Conservation (phyloP, 2,888 invertebrate genomes). For the Arctia plantaginis region DNA sequence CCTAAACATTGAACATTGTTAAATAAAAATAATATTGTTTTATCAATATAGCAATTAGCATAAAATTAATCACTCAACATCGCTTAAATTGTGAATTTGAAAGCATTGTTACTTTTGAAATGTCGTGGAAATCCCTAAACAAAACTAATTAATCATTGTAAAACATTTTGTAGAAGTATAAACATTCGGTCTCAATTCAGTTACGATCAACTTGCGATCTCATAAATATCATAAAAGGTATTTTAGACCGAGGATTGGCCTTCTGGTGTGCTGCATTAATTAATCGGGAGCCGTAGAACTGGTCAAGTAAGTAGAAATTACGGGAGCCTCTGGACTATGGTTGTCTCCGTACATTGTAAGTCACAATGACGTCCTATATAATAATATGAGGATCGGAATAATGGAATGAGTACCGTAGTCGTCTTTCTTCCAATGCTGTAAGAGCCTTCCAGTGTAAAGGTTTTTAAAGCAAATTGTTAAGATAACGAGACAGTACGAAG, state of each 20-base stretch:
- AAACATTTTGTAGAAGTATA: neutral
- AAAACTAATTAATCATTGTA: neutral
- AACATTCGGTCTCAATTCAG: too few species aligned
- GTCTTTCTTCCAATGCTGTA: neutral
- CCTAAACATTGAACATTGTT: neutral
- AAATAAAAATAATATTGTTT: neutral
- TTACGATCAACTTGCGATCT: too few species aligned
- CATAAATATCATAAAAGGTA: too few species aligned
- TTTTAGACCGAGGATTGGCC: too few species aligned
- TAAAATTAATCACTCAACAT: neutral
- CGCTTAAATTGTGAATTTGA: neutral
- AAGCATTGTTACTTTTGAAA: neutral
- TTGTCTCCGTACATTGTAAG: neutral
- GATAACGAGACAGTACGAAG: constrained; percentile 26
- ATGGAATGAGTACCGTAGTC: neutral
- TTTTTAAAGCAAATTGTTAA: neutral
- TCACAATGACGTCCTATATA: neutral
- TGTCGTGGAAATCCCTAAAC: neutral
- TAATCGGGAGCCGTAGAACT: neutral
- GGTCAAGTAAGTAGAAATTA: neutral
- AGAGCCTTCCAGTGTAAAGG: neutral
- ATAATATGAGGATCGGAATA: neutral
- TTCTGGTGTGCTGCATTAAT: neutral
- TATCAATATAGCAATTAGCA: neutral
- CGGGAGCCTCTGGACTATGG: neutral